Evolutionary conservation across 2,113 vertebrate genomes (phyloP).

Genomic region (Myxocyprinus asiaticus): DNA sequence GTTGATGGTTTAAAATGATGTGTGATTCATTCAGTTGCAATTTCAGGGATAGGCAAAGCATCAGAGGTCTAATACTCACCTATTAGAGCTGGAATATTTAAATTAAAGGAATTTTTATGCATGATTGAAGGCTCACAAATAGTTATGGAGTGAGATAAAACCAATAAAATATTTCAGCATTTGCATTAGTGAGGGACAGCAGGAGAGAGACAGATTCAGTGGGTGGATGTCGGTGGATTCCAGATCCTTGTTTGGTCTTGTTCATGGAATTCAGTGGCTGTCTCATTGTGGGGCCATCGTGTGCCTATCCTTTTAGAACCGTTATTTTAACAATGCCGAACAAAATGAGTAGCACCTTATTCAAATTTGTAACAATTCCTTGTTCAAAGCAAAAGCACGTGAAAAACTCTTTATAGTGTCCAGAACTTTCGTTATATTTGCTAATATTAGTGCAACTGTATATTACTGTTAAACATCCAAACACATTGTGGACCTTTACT

Average conservation of each 20-base stretch:
- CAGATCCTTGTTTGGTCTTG: slow-evolving; percentile 77
- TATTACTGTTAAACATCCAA: neutral
- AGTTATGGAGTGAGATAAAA: neutral
- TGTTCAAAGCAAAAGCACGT: neutral
- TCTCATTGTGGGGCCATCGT: slow-evolving; percentile 46
- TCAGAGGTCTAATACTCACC: too few species aligned
- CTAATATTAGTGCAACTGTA: neutral
- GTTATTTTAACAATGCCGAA: slow-evolving; percentile 36
- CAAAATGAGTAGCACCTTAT: neutral
- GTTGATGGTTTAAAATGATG: slow-evolving; percentile 2
- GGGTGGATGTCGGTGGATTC: slow-evolving; percentile 63
- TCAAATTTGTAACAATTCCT: neutral
- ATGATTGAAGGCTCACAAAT: neutral
- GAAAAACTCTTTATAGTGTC: neutral
- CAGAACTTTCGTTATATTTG: too few species aligned
- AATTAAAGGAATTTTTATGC: neutral
- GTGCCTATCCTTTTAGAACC: slow-evolving; percentile 24
- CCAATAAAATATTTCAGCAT: slow-evolving; percentile 4
- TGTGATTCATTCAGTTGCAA: neutral
- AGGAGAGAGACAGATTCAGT: slow-evolving; percentile 25
- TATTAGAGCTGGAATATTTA: too few species aligned
- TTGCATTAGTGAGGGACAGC: neutral
- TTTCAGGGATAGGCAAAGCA: neutral
- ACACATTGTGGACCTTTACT: too few species aligned
- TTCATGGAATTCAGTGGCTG: slow-evolving; percentile 71